These are phyloP conservation scores for Pluvialis apricaria DNA, from an alignment of 2,113 vertebrate genomes.

Conservation along the genomic window DNA sequence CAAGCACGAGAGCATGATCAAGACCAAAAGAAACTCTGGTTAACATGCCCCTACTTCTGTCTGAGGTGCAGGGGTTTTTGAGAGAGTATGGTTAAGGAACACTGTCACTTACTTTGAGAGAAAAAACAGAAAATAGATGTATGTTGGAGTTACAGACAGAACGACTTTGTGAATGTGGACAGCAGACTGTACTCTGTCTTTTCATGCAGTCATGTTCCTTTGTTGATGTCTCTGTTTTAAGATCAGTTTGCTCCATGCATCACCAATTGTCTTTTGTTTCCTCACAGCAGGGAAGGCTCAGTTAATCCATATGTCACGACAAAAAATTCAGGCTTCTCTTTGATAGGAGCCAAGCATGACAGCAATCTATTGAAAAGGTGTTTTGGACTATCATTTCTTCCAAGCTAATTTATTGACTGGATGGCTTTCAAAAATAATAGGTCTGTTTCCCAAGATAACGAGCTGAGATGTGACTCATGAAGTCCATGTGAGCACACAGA, in stretches of 20 bases:
- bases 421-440: conserved; percentile 71
- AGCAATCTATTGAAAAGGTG: conserved; percentile 74
- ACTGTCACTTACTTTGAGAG: conserved; percentile 4
- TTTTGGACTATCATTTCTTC: conserved; percentile 71
- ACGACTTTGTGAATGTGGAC: conserved; percentile 60
- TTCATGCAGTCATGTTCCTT: conserved; percentile 71
- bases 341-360: conserved; percentile 72
- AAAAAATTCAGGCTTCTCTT: conserved; percentile 66
- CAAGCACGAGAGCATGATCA: neutral
- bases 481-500: conserved; percentile 5
- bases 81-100: neutral
- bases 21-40: neutral
- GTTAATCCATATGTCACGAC: conserved; percentile 76
- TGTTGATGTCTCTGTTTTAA: conserved; percentile 76
- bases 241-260: conserved; percentile 72
- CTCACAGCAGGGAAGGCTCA: conserved; percentile 67
- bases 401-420: conserved; percentile 75
- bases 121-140: neutral
- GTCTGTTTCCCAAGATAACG: conserved; percentile 67
- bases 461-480: conserved; percentile 39
- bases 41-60: neutral
- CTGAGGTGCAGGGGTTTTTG: neutral
- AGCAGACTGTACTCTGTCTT: conserved; percentile 66
- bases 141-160: conserved; percentile 54
- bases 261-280: conserved; percentile 78